Conservation (phyloP, 2,888 invertebrate species). For the Alloplasta piceator region DNA sequence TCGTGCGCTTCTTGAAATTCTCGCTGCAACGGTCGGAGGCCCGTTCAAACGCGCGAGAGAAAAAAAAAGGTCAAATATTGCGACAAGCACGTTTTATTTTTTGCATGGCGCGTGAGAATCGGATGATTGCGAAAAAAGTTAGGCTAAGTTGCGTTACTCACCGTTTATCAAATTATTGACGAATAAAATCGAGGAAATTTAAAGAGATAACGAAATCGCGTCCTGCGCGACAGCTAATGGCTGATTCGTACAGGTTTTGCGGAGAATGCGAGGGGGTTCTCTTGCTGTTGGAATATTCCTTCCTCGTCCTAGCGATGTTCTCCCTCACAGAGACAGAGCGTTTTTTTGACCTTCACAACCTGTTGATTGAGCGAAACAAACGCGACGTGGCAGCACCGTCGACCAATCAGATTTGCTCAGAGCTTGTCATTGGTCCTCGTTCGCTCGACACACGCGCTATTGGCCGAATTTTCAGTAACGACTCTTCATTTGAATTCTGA, state of each 20-base stretch:
- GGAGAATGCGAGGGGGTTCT: constrained; percentile 2
- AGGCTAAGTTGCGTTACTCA: background rate
- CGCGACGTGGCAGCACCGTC: constrained; percentile 16
- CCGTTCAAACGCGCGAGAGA: constrained; percentile 10
- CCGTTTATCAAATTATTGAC: background rate
- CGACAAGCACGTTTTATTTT: constrained; percentile 1
- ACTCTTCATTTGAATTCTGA: constrained; percentile 8
- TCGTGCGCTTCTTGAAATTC: constrained; percentile 12
- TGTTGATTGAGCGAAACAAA: constrained; percentile 47
- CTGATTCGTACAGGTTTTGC: constrained; percentile 18
- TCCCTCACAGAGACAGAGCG: constrained; percentile 30
- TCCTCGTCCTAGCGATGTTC: background rate
- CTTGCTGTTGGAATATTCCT: constrained; percentile 13
- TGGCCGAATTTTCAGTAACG: constrained; percentile 23
- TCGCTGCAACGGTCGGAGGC: constrained; percentile 38
- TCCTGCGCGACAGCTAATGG: constrained; percentile 62
- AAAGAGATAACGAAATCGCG: constrained; percentile 40
- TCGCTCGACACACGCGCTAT: constrained; percentile 7
- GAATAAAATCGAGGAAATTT: background rate
- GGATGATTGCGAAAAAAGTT: background rate
- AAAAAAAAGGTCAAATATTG: constrained; percentile 14
- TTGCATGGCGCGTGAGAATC: background rate
- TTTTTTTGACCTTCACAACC: constrained; percentile 60
- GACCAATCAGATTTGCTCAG: constrained; percentile 32
- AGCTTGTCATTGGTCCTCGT: constrained; percentile 30